Conservation (phyloP, 2,888 invertebrate species). For the Drosophila hawaiiensis region DNA sequence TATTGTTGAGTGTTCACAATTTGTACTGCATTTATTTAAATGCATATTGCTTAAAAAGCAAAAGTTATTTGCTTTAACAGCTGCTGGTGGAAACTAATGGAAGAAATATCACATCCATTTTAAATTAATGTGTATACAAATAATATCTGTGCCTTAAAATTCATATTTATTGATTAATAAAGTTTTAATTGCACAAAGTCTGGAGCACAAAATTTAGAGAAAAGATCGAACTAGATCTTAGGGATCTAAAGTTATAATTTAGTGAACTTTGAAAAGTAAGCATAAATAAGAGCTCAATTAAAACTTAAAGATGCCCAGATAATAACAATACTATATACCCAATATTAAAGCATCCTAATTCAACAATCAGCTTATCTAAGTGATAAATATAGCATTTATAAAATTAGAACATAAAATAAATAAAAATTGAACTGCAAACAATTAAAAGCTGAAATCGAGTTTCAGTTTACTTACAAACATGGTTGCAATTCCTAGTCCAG, state of each 20-base stretch:
- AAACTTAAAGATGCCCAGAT: not conserved
- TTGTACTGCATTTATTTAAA: not conserved
- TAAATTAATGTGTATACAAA: no score
- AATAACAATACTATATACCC: not conserved
- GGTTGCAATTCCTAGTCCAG: conserved; percentile 56
- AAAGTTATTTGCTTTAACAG: no score
- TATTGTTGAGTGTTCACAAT: not conserved
- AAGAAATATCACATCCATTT: no score
- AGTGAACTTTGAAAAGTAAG: not conserved
- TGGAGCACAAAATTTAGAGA: no score
- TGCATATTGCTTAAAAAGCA: no score
- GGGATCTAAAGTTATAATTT: not conserved
- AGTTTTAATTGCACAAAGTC: no score
- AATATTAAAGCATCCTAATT: not conserved
- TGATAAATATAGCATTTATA: not conserved
- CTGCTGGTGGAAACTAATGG: no score
- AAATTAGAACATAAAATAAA: not conserved
- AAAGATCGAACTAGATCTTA: not conserved
- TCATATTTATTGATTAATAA: no score
- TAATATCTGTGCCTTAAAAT: no score
- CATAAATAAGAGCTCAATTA: not conserved
- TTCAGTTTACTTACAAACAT: not conserved
- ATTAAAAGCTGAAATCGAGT: not conserved
- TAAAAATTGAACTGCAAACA: not conserved
- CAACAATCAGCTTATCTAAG: not conserved